Percentiles rank a stretch among this genome's conserved stretches.
Conservation (phyloP, 64 coral and sea anemone species). For the Dendronephthya gigantea region DNA sequence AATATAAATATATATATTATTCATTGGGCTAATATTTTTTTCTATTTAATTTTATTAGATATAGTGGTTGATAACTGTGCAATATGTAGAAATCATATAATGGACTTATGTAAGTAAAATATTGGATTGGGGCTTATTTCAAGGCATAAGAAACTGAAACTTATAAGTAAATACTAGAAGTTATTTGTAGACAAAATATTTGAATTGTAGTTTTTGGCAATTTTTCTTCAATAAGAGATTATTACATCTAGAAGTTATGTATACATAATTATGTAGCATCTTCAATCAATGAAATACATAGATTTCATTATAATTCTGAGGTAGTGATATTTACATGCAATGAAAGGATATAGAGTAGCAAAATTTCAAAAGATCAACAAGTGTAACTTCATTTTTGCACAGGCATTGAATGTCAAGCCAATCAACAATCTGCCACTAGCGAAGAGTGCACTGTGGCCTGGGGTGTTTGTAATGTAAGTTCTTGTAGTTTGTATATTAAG, state of each 20-base stretch:
- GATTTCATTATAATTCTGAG: too few relatives aligned
- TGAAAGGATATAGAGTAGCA: not conserved
- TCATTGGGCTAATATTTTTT: too few relatives aligned
- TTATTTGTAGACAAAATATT: too few relatives aligned
- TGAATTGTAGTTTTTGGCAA: too few relatives aligned
- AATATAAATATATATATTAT: too few relatives aligned
- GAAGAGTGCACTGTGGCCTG: slow-evolving; percentile 99
- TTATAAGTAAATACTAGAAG: too few relatives aligned
- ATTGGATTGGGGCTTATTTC: not conserved
- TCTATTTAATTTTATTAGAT: slow-evolving; percentile 48
- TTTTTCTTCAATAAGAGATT: too few relatives aligned
- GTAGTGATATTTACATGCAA: too few relatives aligned
- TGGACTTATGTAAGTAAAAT: slow-evolving; percentile 87
- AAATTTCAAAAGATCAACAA: not conserved
- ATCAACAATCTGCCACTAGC: slow-evolving; percentile 89
- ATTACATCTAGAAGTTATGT: too few relatives aligned
- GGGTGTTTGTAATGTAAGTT: slow-evolving; percentile 98
- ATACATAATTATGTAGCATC: too few relatives aligned
- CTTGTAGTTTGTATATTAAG: not conserved
- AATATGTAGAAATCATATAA: slow-evolving; percentile 97
- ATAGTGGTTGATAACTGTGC: slow-evolving; percentile 99
- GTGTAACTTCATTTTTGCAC: not conserved
- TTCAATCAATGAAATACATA: too few relatives aligned
- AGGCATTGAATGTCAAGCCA: slow-evolving; percentile 99
- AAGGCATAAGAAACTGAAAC: too few relatives aligned